Percentiles rank a stretch among this genome's conserved stretches.
phyloP scores from a whole-genome alignment of 2,797 vertebrate species.

The Ispidina picta region DNA sequence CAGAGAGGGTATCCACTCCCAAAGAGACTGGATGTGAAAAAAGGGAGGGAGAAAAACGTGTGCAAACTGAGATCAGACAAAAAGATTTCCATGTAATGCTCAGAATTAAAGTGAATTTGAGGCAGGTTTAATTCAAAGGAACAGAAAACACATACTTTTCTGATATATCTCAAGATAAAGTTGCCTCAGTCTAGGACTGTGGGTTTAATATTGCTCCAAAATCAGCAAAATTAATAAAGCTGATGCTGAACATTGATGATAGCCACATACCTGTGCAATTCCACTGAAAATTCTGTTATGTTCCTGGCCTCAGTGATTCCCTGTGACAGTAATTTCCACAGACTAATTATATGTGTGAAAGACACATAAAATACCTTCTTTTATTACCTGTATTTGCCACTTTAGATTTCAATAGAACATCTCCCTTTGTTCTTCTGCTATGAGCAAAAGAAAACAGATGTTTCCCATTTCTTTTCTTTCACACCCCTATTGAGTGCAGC shows the following conservation, averaged over 20 bases:
- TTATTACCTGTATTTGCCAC: conserved; percentile 19
- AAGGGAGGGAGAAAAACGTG: not conserved
- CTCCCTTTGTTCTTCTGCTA: not conserved
- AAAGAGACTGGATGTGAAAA: not conserved
- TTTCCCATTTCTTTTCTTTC: conserved; percentile 29
- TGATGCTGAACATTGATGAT: not conserved
- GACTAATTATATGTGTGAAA: not conserved
- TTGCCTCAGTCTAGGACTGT: not conserved
- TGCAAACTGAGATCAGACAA: not conserved
- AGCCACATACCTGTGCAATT: not conserved
- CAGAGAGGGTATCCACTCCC: not conserved
- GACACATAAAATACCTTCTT: not conserved
- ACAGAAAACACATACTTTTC: not conserved
- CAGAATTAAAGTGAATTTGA: not conserved
- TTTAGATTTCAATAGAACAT: conserved; percentile 15
- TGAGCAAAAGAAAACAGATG: conserved; percentile 19
- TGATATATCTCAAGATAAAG: not conserved
- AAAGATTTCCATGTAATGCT: not conserved
- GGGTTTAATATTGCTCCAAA: not conserved
- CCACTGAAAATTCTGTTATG: not conserved
- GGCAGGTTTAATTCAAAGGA: not conserved
- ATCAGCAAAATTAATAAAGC: not conserved
- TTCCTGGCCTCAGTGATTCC: not conserved
- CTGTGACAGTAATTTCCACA: not conserved
- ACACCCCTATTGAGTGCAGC: not conserved